Percentiles rank a stretch among this genome's conserved stretches.
Evolutionary conservation across 2,113 vertebrate genomes (phyloP).

Genomic region (Pachyramphus minor): DNA sequence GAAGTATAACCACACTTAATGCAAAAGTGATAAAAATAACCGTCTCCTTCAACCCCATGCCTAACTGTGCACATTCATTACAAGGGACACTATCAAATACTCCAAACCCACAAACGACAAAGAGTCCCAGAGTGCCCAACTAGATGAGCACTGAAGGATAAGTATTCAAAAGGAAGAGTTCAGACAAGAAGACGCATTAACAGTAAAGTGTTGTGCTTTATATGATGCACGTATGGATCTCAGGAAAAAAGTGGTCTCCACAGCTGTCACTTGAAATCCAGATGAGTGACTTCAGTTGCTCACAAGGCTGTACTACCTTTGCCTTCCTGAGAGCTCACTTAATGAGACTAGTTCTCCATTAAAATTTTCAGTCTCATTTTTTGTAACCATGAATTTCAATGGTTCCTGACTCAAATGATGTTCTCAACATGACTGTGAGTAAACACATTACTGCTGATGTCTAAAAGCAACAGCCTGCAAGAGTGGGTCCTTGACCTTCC

Average conservation of each 20-base stretch:
- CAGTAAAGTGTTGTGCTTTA: not conserved
- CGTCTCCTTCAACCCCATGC: not conserved
- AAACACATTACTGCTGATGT: not conserved
- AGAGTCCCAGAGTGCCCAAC: not conserved
- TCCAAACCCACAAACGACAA: not conserved
- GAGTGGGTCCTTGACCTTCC: not conserved
- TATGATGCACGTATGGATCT: not conserved
- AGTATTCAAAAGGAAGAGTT: not conserved
- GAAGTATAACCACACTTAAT: not conserved
- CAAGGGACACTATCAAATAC: not conserved
- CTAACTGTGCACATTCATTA: not conserved
- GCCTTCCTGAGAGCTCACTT: not conserved
- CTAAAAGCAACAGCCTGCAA: not conserved
- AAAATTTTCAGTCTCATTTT: not conserved
- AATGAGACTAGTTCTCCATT: not conserved
- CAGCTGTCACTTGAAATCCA: not conserved
- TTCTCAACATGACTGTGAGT: not conserved
- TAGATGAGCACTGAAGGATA: not conserved
- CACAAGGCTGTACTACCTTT: not conserved
- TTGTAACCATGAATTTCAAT: not conserved
- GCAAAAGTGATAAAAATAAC: not conserved
- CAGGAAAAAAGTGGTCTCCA: not conserved
- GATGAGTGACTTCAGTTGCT: not conserved
- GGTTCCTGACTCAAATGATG: not conserved
- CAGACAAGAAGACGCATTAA: not conserved